Evolutionary conservation across 2,113 vertebrate species (phyloP).

Genomic region (Edolisoma coerulescens): DNA sequence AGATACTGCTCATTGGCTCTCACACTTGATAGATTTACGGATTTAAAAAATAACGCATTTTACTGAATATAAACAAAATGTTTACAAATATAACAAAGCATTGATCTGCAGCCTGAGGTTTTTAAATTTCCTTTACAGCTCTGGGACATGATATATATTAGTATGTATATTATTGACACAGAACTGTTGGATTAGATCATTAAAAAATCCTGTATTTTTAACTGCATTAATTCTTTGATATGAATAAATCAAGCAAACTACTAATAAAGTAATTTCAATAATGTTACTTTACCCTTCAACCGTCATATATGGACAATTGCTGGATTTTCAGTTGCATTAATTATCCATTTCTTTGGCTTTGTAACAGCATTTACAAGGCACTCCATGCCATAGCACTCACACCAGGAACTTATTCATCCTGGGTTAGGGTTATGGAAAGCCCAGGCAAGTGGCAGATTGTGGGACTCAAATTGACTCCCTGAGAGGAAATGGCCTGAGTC

Average conservation of each 20-base stretch:
- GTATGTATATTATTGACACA: not conserved
- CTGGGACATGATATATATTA: not conserved
- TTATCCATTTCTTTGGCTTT: not conserved
- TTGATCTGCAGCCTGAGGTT: not conserved
- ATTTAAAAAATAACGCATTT: not conserved
- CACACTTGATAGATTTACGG: not conserved
- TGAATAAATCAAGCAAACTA: not conserved
- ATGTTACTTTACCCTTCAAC: not conserved
- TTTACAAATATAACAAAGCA: not conserved
- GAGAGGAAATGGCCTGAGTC: not conserved
- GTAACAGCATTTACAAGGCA: accelerated
- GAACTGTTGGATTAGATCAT: not conserved
- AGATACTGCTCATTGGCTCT: not conserved
- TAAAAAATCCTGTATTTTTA: not conserved
- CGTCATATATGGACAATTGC: not conserved
- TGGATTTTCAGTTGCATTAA: not conserved
- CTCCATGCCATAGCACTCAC: not conserved
- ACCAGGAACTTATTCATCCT: not conserved
- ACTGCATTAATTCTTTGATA: not conserved
- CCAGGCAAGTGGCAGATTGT: not conserved
- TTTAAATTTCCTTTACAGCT: not conserved
- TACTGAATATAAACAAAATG: not conserved
- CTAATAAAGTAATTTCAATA: not conserved
- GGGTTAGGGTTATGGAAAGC: not conserved
- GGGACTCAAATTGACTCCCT: not conserved